Conservation (phyloP, 2,113 vertebrate genomes). For the Fulmarus glacialis region DNA sequence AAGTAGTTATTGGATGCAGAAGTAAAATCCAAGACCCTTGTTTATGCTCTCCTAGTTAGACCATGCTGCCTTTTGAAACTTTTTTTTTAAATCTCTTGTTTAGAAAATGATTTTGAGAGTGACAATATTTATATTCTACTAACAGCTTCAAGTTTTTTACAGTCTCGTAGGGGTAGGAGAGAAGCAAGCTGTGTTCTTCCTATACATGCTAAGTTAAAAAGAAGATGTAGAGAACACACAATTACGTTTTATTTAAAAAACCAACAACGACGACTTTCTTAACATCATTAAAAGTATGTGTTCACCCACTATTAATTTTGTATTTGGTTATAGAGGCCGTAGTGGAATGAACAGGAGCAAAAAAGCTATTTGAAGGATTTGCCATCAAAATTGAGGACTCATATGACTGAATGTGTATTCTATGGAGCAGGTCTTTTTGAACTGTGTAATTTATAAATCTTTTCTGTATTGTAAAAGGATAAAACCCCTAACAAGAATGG, state of each 20-base stretch:
- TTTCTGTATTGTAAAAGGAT: neutral
- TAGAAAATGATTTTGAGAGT: neutral
- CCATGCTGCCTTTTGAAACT: neutral
- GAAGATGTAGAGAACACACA: neutral
- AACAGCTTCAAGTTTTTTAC: neutral
- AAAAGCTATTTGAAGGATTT: neutral
- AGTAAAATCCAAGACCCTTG: neutral
- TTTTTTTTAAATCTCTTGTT: neutral
- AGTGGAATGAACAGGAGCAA: neutral
- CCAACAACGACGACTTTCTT: neutral
- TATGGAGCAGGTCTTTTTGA: neutral
- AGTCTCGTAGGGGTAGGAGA: neutral
- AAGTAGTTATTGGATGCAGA: neutral
- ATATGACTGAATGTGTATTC: accelerated
- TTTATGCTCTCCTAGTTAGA: neutral
- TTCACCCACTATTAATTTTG: neutral
- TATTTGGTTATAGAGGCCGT: neutral
- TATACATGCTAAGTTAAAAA: neutral
- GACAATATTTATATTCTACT: neutral
- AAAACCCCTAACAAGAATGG: neutral
- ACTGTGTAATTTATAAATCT: neutral
- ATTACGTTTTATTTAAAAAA: neutral
- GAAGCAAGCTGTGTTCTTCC: neutral
- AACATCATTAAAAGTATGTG: neutral
- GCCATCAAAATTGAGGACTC: neutral